Evolutionary conservation across 1,140 invertebrate species (phyloP), one percentile per base, ranked within the genome.

Genomic region (Diorhabda carinulata): DNA sequence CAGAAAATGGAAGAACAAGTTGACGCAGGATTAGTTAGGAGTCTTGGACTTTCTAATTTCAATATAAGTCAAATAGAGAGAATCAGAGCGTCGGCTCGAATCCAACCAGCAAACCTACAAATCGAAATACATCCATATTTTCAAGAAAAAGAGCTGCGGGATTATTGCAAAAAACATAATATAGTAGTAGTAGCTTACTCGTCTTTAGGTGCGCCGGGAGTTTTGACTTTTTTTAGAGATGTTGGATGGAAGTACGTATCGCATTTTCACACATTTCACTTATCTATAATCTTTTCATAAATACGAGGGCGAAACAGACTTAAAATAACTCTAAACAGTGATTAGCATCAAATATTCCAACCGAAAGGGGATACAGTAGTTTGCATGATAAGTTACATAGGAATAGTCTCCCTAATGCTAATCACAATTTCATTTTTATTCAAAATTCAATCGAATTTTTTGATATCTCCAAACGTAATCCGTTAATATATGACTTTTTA

Each of bases 21-120:
- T 5, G 84, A 85, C 69, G 83, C 83, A 47, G 89, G 91, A 43
- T 79, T 85, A 10, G 79, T 87, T 10, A 87, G 85, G 76, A 87
- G 90, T 1, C 89, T 94, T 74, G 92, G 92, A 2, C 72, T 94
- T 4, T 93, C 92, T n/a, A 94, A 94, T 76, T 94, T 93, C 74
- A 93, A 91, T 76, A 82, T 87, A 70, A 75, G 81, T 8, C 91
- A 93, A 82, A 86, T 93, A 61, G 73, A 83, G 62, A 83, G 85
- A 45, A 85, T 93, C 60, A 82, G 89, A 58, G 84, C 90, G 56
- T 86, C 85, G 66, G 84, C 87, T 43, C 83, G 84, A 67, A 87
- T 92, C 40, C 87, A 86, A 69, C 91, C 91, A 2, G 86, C 87
- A 65, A 91, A 89, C 77, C 81, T 92, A 43, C 87, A 94, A 84